A percentile compares a stretch with the other conserved stretches of the same genome.
These are phyloP conservation scores for Colinus virginianus DNA, from an alignment of 2,113 vertebrate genomes.

Conservation along the genomic window DNA sequence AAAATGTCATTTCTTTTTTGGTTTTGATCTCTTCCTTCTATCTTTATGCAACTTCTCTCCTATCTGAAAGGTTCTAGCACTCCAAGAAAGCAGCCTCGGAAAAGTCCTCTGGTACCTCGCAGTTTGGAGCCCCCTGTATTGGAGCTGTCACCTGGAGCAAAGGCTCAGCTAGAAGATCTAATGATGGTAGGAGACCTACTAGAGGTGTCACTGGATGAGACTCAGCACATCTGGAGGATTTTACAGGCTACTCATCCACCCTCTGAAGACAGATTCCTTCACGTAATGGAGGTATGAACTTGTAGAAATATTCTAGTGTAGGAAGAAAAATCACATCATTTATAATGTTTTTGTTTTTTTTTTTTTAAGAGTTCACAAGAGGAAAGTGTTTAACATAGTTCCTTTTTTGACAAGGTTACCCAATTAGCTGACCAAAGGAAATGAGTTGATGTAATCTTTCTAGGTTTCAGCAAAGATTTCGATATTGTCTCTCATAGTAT, in stretches of 20 bases:
- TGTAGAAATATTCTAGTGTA: not conserved
- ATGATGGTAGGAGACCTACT: conserved; percentile 98
- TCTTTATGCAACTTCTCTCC: not conserved
- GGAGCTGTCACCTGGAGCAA: conserved; percentile 91
- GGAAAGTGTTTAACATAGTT: not conserved
- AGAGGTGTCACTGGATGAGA: conserved; percentile 97
- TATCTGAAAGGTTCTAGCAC: conserved; percentile 84
- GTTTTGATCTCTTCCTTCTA: conserved; percentile 1
- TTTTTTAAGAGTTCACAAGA: not conserved
- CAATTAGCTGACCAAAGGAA: not conserved
- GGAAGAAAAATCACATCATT: not conserved
- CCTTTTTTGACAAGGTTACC: not conserved
- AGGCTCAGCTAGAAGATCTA: conserved; percentile 93
- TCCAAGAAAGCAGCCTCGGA: conserved; percentile 94
- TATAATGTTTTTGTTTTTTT: not conserved
- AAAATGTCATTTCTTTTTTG: not conserved
- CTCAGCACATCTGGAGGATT: conserved; percentile 98
- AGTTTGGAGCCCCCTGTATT: conserved; percentile 95
- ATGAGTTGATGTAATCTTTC: not conserved
- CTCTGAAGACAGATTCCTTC: conserved; percentile 94
- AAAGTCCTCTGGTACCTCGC: conserved; percentile 94
- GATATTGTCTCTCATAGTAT: not conserved
- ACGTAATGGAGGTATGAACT: conserved; percentile 91
- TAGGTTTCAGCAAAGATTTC: not conserved
- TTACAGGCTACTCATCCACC: conserved; percentile 97